phyloP scores from a whole-genome alignment of 2,888 invertebrate species.

The Nephrotoma guestfalica region DNA sequence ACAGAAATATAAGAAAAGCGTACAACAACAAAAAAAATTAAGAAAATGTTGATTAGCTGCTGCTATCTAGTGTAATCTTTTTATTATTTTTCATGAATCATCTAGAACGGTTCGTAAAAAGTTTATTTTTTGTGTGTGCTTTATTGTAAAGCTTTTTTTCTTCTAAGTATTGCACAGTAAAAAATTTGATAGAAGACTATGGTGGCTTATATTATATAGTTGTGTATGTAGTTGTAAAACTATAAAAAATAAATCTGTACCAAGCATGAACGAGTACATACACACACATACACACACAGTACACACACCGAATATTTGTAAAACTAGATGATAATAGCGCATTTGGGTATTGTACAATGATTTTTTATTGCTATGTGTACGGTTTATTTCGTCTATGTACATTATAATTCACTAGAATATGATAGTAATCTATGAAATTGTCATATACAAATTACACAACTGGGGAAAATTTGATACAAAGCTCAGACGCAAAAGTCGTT shows the following conservation, averaged over 20 bases:
- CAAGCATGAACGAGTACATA: background rate
- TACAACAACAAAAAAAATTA: background rate
- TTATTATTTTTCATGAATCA: background rate
- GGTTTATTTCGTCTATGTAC: background rate
- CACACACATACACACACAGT: background rate
- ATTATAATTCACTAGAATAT: background rate
- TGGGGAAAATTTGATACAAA: background rate
- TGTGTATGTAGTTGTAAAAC: background rate
- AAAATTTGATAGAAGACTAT: too few relatives aligned
- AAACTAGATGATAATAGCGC: background rate
- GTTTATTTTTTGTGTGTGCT: background rate
- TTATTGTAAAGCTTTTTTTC: background rate
- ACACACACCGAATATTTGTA: background rate
- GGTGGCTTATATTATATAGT: background rate
- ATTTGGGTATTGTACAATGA: background rate
- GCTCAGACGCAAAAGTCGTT: background rate
- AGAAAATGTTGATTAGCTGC: background rate
- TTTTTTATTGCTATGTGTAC: background rate
- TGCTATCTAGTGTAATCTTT: background rate
- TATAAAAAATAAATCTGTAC: background rate
- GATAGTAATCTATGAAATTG: background rate
- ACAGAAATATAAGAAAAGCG: background rate
- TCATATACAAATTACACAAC: background rate
- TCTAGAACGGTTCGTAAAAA: background rate
- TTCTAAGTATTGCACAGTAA: background rate